These are phyloP conservation scores for Hippoglossus hippoglossus DNA, from an alignment of 2,797 vertebrate genomes.

Conservation along the genomic window DNA sequence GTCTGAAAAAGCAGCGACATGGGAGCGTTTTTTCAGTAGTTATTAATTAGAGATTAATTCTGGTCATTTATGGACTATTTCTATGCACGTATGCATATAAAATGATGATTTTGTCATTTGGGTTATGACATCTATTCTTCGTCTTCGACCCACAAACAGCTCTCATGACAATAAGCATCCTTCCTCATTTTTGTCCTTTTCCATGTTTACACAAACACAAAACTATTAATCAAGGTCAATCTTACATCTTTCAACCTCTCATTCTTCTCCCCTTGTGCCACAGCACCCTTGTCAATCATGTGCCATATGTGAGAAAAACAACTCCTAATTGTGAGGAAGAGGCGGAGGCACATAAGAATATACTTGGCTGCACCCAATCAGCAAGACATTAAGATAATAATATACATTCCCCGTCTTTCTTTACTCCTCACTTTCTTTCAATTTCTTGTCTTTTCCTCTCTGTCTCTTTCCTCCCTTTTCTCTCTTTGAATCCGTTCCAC, in stretches of 20 bases:
- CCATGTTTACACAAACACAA: conserved; percentile 64
- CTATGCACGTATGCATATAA: not conserved
- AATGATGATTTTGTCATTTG: not conserved
- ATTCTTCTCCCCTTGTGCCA: conserved; percentile 47
- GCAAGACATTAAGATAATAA: conserved; percentile 74
- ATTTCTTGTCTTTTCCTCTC: conserved; percentile 63
- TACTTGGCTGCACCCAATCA: conserved; percentile 71
- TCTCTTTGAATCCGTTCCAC: conserved; percentile 92
- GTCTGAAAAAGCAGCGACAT: conserved; percentile 3
- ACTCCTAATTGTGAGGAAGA: conserved; percentile 72
- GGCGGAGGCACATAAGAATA: conserved; percentile 67
- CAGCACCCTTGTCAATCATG: conserved; percentile 74
- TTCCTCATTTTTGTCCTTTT: conserved; percentile 28
- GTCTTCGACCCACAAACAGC: not conserved
- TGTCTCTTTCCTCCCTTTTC: conserved; percentile 59
- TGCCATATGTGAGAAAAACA: conserved; percentile 68
- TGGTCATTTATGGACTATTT: not conserved
- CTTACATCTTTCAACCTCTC: conserved; percentile 29
- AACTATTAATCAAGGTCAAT: conserved; percentile 68
- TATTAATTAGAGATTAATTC: conserved; percentile 38
- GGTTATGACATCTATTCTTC: not conserved
- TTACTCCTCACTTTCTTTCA: conserved; percentile 45
- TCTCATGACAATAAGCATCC: conserved; percentile 10
- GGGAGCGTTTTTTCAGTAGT: conserved; percentile 6
- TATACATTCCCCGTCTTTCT: conserved; percentile 56